Base-by-base conservation (phyloP, 2,113 vertebrate genomes). In the Alexandromys fortis region DNA sequence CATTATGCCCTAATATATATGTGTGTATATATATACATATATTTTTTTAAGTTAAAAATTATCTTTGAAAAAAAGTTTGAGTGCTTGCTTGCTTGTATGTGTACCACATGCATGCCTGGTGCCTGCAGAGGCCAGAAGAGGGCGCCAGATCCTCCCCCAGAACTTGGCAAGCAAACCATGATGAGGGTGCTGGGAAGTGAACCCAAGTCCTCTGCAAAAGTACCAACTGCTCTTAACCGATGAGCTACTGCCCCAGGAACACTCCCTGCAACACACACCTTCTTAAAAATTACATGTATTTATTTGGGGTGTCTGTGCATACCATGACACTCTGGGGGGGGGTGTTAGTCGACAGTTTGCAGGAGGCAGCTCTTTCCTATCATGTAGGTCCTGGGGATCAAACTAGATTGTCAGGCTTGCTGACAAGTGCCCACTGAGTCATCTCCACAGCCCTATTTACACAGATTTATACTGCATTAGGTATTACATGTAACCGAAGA, bases 1-100 rank as follows among this genome's bases (percentile, higher is more conserved):
- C 75, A 33, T 42, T 70, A 21, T 77, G 35, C 77, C 35, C 42
- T 79, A 67, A 67, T 52, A 52, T 52, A 52, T 52, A 52, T 7
- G 8, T 11, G 11, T 52, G 2, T 52, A 0, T 52, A 0, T 52
- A 3, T 52, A 4, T 52, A 0, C 16, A 4, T 14, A 16, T 52
- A 52, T 14, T n/a, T 81, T n/a, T 58, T 24, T 24, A 55, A 55
- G 12, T 81, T 58, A 81, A 26, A 81, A 82, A 61, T 82, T 82
- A 82, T 61, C 22, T 82, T 83, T 83, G 3, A 28, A 42, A 42
- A 82, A n/a, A 8, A 7, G 6, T 42, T 7, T 63, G 81, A 42
- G n/a, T 42, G 7, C 42, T 38, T 3, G 11, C 55, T 82, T 82
- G 79, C n/a, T 38, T 9, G 12, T 16, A 38, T 38, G 55, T 61